These are phyloP conservation scores for Meles meles DNA, from an alignment of 2,113 vertebrate genomes.

Conservation along the genomic window DNA sequence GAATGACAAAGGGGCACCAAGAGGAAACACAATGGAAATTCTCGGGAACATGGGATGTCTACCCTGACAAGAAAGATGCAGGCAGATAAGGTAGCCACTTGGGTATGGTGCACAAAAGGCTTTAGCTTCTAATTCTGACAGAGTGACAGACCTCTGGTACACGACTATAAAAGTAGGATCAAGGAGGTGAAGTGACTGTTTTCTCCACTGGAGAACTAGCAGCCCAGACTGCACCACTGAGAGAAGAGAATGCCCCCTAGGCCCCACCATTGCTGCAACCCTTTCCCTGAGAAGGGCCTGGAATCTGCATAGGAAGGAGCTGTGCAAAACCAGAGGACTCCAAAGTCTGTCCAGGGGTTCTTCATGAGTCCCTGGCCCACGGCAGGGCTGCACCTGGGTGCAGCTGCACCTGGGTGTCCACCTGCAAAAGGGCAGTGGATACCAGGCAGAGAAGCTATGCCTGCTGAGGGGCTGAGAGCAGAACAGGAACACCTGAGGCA, in stretches of 20 bases:
- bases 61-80: background rate
- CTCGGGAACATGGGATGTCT: background rate
- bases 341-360: background rate
- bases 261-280: background rate
- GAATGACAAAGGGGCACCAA: background rate
- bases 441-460: background rate
- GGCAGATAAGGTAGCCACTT: too few relatives aligned
- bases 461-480: background rate
- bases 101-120: background rate
- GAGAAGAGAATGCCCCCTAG: background rate
- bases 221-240: background rate
- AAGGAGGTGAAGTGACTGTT: background rate
- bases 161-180: background rate
- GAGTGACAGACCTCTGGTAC: background rate
- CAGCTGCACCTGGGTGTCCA: too few relatives aligned
- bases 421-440: background rate
- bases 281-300: background rate
- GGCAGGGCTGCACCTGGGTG: background rate
- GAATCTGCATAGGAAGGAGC: background rate
- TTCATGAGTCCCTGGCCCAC: background rate
- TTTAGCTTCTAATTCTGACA: background rate
- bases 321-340: background rate
- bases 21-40: background rate
- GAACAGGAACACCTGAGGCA: background rate
- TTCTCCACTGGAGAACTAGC: background rate